A percentile compares a stretch with the other conserved stretches of the same genome.
Evolutionary conservation across 2,888 invertebrate genomes (phyloP).

Genomic region (Lumbricus terrestris): DNA sequence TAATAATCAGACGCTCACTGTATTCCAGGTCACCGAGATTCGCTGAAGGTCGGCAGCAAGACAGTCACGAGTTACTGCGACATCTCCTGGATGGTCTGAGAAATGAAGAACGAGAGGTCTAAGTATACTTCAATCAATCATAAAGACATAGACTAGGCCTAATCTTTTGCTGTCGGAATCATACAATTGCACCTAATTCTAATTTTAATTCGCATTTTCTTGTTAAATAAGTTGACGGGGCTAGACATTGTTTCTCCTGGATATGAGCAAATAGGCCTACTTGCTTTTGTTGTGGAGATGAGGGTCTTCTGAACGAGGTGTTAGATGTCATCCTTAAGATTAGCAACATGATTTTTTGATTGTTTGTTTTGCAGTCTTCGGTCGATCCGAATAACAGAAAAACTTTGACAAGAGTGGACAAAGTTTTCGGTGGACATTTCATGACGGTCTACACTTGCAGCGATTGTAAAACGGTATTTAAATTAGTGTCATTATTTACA

Average conservation of each 20-base stretch:
- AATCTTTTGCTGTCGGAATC: too few species aligned
- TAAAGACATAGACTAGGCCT: too few species aligned
- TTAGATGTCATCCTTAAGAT: background rate
- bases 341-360: background rate
- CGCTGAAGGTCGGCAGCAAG: slow-evolving; percentile 90
- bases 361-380: background rate
- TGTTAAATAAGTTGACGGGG: too few species aligned
- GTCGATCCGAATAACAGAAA: background rate
- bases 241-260: too few species aligned
- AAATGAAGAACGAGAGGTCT: slow-evolving; percentile 65
- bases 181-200: too few species aligned
- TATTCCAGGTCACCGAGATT: slow-evolving; percentile 71
- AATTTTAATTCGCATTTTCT: too few species aligned
- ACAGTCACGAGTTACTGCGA: slow-evolving; percentile 88
- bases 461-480: background rate
- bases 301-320: too few species aligned
- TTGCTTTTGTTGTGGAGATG: too few species aligned
- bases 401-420: background rate
- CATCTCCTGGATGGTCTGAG: slow-evolving; percentile 85
- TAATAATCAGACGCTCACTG: background rate
- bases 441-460: background rate
- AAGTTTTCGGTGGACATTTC: background rate
- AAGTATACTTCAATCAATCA: background rate
- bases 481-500: too few species aligned
- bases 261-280: too few species aligned